Conservation (phyloP, 2,888 invertebrate species). For the Leptopterna dolabrata region DNA sequence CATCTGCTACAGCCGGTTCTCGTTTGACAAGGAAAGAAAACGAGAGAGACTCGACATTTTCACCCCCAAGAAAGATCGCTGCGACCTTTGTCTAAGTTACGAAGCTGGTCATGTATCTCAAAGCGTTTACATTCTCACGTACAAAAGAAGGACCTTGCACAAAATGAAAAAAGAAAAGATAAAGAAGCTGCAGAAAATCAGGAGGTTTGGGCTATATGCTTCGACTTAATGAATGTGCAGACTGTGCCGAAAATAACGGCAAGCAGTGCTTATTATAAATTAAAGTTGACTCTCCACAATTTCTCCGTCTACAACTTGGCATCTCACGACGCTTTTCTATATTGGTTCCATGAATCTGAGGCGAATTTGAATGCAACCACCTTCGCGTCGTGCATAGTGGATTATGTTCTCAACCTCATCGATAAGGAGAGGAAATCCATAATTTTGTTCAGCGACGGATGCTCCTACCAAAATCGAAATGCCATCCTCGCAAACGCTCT, state of each 20-base stretch:
- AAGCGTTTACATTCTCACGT: background rate
- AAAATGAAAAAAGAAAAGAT: constrained; percentile 27
- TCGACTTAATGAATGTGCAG: constrained; percentile 34
- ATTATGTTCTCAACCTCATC: background rate
- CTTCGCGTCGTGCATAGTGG: constrained; percentile 16
- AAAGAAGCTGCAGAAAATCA: background rate
- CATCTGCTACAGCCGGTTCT: no score
- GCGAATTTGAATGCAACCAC: background rate
- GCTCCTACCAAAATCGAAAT: constrained; percentile 43
- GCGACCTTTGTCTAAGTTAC: constrained; percentile 17
- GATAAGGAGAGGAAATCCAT: background rate
- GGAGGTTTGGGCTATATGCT: background rate
- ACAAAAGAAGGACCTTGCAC: background rate
- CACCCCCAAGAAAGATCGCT: constrained; percentile 42
- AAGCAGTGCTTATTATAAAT: constrained; percentile 24
- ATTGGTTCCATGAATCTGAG: constrained; percentile 53
- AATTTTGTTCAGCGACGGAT: constrained; percentile 40
- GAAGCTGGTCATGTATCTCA: constrained; percentile 9
- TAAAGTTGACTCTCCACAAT: constrained; percentile 39
- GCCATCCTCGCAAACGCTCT: no score
- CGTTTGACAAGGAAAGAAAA: constrained; percentile 13
- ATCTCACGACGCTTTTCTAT: constrained; percentile 13
- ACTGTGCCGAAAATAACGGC: background rate
- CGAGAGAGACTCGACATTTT: background rate
- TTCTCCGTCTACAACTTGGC: constrained; percentile 43